Percentiles rank a stretch among this genome's conserved stretches.
Conservation (phyloP, 92 coral and sea anemone species). For the Porites lobata region DNA sequence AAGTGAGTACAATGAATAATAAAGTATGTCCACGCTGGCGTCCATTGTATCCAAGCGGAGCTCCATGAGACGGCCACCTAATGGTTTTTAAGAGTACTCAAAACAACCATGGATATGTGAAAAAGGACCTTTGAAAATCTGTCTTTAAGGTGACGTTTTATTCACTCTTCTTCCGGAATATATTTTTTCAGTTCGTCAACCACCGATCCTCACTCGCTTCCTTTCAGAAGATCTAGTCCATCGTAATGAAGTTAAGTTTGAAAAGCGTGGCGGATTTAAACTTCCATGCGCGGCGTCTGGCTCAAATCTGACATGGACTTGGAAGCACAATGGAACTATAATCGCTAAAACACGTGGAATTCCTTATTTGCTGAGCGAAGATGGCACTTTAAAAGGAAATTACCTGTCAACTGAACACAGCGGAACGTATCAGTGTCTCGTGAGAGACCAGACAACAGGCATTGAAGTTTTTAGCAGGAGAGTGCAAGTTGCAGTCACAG, state of each 20-base stretch:
- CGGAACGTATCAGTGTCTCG: constrained; percentile 50
- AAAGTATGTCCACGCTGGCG: no score
- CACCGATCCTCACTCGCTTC: constrained; percentile 1
- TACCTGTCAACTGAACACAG: background rate
- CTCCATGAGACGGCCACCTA: no score
- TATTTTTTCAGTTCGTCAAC: constrained; percentile 5
- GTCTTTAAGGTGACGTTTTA: background rate
- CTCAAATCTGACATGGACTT: constrained; percentile 2
- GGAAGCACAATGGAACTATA: background rate
- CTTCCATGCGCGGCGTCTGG: constrained; percentile 24
- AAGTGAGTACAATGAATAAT: no score
- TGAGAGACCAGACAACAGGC: constrained; percentile 18
- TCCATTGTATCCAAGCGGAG: no score
- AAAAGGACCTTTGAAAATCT: no score
- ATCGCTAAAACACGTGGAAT: background rate
- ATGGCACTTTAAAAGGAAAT: constrained; percentile 1
- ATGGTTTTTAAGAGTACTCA: no score
- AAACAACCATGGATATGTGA: no score
- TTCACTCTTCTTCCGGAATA: background rate
- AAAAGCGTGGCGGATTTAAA: background rate
- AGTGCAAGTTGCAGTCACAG: constrained; percentile 42
- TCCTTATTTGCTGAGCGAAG: background rate
- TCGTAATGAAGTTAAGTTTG: background rate
- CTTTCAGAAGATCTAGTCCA: background rate
- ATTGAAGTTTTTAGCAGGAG: constrained; percentile 54